Conservation (phyloP, 1,140 invertebrate genomes). For the Hypothenemus hampei region DNA sequence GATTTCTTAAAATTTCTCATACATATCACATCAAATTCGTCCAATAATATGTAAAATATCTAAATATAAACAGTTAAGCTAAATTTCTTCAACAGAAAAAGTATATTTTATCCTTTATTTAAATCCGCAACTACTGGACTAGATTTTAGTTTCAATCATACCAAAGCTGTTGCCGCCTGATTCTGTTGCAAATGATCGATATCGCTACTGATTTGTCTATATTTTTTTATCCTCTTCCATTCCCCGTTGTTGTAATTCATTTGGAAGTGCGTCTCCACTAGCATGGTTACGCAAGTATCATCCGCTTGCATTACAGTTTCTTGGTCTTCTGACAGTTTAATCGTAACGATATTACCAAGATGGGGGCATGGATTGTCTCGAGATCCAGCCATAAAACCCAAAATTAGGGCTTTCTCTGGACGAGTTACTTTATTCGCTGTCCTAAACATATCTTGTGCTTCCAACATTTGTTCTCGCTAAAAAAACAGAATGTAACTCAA, state of each 20-base stretch:
- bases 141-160: slow-evolving; percentile 34
- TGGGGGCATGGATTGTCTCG: slow-evolving; percentile 93
- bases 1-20: too few relatives aligned
- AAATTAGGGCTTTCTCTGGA: slow-evolving; percentile 93
- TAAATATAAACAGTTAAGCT: too few relatives aligned
- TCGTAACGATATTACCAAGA: slow-evolving; percentile 87
- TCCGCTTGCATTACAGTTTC: slow-evolving; percentile 74
- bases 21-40: too few relatives aligned
- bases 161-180: slow-evolving; percentile 33
- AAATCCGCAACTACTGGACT: too few relatives aligned
- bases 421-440: slow-evolving; percentile 93
- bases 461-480: slow-evolving; percentile 91
- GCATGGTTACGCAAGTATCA: slow-evolving; percentile 66
- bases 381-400: slow-evolving; percentile 96
- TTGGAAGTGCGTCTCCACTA: slow-evolving; percentile 91
- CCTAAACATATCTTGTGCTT: slow-evolving; percentile 96
- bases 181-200: slow-evolving; percentile 40
- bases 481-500: slow-evolving; percentile 21
- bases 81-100: too few relatives aligned
- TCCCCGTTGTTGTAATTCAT: slow-evolving; percentile 95
- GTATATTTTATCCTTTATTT: too few relatives aligned
- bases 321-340: slow-evolving; percentile 84
- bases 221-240: slow-evolving; percentile 89
- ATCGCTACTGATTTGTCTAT: slow-evolving; percentile 58
- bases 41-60: too few relatives aligned